Evolutionary conservation across 2,113 vertebrate species (phyloP).

Genomic region (Strigops habroptila): DNA sequence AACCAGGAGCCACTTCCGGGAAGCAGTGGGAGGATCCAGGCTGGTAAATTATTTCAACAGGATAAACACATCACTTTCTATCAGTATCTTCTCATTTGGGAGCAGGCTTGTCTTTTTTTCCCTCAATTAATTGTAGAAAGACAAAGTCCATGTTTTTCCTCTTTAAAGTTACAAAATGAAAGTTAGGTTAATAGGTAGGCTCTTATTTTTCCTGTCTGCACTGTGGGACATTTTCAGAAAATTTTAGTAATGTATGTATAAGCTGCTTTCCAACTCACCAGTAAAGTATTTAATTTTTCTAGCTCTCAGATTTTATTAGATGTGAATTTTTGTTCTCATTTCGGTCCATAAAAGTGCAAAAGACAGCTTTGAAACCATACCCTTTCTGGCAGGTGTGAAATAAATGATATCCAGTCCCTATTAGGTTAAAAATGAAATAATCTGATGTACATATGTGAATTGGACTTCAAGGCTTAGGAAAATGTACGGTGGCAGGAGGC

Average conservation of each 20-base stretch:
- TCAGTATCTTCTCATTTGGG: slow-evolving; percentile 29
- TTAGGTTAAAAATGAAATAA: slow-evolving; percentile 61
- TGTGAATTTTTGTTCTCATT: slow-evolving; percentile 61
- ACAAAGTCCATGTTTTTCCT: slow-evolving; percentile 42
- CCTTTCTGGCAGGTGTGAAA: slow-evolving; percentile 39
- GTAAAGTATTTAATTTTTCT: slow-evolving; percentile 38
- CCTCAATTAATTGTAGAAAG: slow-evolving; percentile 54
- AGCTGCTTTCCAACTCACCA: background rate
- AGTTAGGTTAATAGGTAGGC: slow-evolving; percentile 29
- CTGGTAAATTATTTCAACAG: background rate
- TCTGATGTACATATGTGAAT: slow-evolving; percentile 46
- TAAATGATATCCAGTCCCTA: slow-evolving; percentile 36
- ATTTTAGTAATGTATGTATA: slow-evolving; percentile 2
- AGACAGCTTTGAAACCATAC: slow-evolving; percentile 51
- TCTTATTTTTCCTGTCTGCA: slow-evolving; percentile 8
- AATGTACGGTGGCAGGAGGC: slow-evolving; percentile 21
- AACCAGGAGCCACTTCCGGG: background rate
- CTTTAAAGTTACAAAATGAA: slow-evolving; percentile 6
- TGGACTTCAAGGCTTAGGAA: slow-evolving; percentile 39
- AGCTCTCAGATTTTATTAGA: slow-evolving; percentile 62
- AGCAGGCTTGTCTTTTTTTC: slow-evolving; percentile 61
- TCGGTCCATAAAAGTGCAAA: slow-evolving; percentile 40
- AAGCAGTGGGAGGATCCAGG: background rate
- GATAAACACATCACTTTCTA: background rate
- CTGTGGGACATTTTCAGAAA: slow-evolving; percentile 39